Percentiles rank a stretch among this genome's conserved stretches.
Conservation (phyloP, 2,113 vertebrate species). For the Aptenodytes patagonicus region DNA sequence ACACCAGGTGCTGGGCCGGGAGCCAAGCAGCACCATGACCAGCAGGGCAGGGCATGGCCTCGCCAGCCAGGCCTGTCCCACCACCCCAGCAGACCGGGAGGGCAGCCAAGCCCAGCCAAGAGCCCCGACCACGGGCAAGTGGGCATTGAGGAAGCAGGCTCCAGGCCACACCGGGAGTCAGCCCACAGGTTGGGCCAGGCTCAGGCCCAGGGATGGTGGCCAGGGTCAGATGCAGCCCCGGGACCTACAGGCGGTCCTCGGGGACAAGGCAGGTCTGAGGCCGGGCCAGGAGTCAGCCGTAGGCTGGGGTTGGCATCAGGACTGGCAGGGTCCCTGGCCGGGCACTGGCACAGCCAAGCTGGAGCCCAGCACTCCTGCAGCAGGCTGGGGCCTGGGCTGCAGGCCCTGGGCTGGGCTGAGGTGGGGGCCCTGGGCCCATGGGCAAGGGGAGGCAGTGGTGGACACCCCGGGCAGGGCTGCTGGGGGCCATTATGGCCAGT, state of each 20-base stretch:
- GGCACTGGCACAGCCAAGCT: neutral
- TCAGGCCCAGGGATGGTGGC: neutral
- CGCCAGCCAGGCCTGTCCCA: no score
- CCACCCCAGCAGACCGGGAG: no score
- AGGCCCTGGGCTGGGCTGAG: neutral
- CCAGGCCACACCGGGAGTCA: no score
- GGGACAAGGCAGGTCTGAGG: neutral
- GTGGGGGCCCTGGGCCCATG: neutral
- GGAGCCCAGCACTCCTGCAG: neutral
- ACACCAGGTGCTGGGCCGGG: no score
- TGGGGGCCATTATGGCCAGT: neutral
- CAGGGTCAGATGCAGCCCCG: neutral
- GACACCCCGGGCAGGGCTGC: neutral
- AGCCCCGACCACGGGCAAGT: no score
- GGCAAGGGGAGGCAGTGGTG: neutral
- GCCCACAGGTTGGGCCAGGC: no score
- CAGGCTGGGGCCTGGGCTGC: neutral
- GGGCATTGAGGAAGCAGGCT: no score
- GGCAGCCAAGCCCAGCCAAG: no score
- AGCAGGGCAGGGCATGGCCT: no score
- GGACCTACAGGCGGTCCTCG: neutral
- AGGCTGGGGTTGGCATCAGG: neutral
- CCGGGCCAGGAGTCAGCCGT: neutral
- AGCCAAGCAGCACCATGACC: accelerated
- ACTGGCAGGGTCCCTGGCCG: neutral